Evolutionary conservation across 2,888 invertebrate genomes (phyloP), one percentile per base, ranked within the genome.

Genomic region (Drosophila ochracea): DNA sequence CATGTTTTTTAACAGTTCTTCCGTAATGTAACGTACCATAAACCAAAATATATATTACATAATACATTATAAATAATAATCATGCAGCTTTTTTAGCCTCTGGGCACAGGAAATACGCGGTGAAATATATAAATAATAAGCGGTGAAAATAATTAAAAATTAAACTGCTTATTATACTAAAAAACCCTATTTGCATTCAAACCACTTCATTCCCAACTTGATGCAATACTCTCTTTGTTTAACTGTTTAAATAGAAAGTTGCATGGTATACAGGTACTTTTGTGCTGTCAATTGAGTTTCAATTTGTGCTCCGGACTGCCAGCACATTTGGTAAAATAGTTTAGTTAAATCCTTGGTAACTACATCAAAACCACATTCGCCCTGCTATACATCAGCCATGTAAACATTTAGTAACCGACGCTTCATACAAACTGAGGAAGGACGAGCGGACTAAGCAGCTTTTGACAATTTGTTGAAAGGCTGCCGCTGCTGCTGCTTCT

Each of bases 401-500:
- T 78, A 73, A 79, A 68, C 78, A 70, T 63, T 74, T 68, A 68
- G 73, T 71, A 74, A 71, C 53, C 64, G 66, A 79, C 57, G 63
- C 61, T 66, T 58, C 47, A 73, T 71, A 69, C 60, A 62, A 55
- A 57, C 61, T 47, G 54, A 53, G 68, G 59, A 65, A 30, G 9
- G 60, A 9, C 19, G 19, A 19, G 41, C 13, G 58, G 11, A 59
- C 54, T 71, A 78, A 89, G 89, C 82, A 76, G 84, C 84, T 85
- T 84, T 85, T 85, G 89, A 89, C 85, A 85, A 89, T 85, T 89
- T 85, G 85, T 75, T 85, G 85, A 85, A 78, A 86, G 82, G 65
- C 67, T 73, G 58, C 59, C 59, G 41, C 39, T 43, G 33, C 39
- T 25, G 25, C 25, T 71, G 57, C 58, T 58, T 53, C 43, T 72